Evolutionary conservation across 2,113 vertebrate genomes (phyloP).

Genomic region (Dendrocopos noguchii): DNA sequence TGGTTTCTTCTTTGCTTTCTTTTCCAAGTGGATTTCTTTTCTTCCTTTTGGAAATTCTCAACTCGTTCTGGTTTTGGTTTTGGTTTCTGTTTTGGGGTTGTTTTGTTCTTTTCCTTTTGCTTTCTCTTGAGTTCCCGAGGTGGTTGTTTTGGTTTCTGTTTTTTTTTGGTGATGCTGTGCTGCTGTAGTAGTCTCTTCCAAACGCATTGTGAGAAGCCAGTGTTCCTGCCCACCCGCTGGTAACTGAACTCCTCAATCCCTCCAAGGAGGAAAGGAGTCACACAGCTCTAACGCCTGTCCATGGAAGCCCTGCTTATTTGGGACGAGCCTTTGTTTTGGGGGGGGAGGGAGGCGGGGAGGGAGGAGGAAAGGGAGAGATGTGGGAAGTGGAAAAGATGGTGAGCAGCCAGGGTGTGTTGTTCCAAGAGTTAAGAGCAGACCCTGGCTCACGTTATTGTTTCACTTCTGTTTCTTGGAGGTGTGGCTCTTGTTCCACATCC

Average conservation of each 20-base stretch:
- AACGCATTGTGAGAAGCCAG: conserved; percentile 82
- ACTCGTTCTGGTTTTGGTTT: conserved; percentile 4
- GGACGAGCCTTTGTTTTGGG: conserved; percentile 22
- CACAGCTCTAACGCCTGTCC: conserved; percentile 75
- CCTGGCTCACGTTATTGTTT: not conserved
- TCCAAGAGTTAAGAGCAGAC: not conserved
- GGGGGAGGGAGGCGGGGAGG: not conserved
- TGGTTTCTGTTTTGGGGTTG: conserved; percentile 39
- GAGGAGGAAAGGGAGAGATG: conserved; percentile 1
- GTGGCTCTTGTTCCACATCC: conserved; percentile 28
- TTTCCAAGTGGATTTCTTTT: too few relatives aligned
- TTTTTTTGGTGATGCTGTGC: conserved; percentile 73
- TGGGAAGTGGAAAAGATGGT: conserved; percentile 55
- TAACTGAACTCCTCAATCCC: conserved; percentile 56
- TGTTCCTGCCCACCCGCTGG: conserved; percentile 81
- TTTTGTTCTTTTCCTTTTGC: not conserved
- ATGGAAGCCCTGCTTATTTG: conserved; percentile 54
- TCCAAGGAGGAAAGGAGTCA: conserved; percentile 63
- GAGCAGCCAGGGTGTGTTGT: not conserved
- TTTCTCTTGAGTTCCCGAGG: conserved; percentile 66
- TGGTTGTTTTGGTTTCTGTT: too few relatives aligned
- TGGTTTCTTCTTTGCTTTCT: too few relatives aligned
- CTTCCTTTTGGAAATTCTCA: not conserved
- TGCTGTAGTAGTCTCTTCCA: conserved; percentile 75
- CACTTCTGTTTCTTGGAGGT: not conserved